Evolutionary conservation across 1,140 invertebrate species (phyloP).

Genomic region (Calliopsis andreniformis): DNA sequence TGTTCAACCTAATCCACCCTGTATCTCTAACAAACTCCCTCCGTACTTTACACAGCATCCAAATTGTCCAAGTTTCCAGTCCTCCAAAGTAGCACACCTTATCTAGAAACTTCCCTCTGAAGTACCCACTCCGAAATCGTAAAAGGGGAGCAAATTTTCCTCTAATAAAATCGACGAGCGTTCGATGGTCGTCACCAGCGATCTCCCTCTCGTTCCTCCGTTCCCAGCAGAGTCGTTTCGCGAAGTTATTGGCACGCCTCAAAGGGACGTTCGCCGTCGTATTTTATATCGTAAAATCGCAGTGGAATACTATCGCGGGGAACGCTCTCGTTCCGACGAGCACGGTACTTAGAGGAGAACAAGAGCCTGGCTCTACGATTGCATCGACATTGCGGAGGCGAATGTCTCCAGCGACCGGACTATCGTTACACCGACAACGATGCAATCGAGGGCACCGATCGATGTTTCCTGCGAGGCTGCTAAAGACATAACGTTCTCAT

Average conservation of each 20-base stretch:
- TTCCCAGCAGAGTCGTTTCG: not conserved
- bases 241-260: not conserved
- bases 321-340: slow-evolving; percentile 37
- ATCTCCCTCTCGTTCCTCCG: not conserved
- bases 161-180: not conserved
- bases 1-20: too few relatives aligned
- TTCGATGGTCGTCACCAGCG: not conserved
- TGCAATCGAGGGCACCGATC: slow-evolving; percentile 47
- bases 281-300: slow-evolving; percentile 51
- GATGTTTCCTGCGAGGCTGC: slow-evolving; percentile 52
- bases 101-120: too few relatives aligned
- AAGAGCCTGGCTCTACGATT: slow-evolving; percentile 44
- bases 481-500: slow-evolving; percentile 59
- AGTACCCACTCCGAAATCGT: too few relatives aligned
- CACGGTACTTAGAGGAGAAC: slow-evolving; percentile 41
- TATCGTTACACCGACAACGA: slow-evolving; percentile 39
- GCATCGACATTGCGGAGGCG: slow-evolving; percentile 53
- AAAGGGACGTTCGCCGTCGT: slow-evolving; percentile 32
- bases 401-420: slow-evolving; percentile 38
- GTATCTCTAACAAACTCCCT: too few relatives aligned
- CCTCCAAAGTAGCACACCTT: too few relatives aligned
- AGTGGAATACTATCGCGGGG: slow-evolving; percentile 30
- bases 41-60: too few relatives aligned
- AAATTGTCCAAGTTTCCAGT: too few relatives aligned
- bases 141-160: too few relatives aligned